Conservation (phyloP, 2,888 invertebrate species). For the Athalia rosae region DNA sequence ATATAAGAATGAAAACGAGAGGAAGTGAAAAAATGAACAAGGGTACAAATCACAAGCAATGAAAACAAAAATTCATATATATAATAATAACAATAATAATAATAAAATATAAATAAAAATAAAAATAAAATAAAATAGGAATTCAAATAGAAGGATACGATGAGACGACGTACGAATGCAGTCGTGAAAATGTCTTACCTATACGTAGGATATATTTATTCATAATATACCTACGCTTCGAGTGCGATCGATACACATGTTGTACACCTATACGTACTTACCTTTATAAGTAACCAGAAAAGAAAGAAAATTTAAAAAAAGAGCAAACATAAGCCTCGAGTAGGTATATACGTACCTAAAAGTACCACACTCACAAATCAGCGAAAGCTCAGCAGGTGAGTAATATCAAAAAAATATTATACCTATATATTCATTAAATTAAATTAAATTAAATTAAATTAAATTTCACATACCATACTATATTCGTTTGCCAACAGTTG, state of each 20-base stretch:
- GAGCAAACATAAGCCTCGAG: constrained; percentile 64
- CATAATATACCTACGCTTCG: not conserved
- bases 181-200: no score
- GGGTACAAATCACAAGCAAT: no score
- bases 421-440: constrained; percentile 63
- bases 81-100: no score
- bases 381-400: constrained; percentile 68
- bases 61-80: no score
- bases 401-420: constrained; percentile 66
- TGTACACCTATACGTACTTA: not conserved
- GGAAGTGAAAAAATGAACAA: no score
- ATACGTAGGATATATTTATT: not conserved
- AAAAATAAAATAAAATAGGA: not conserved
- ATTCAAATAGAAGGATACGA: no score
- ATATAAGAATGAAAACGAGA: no score
- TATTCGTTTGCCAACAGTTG: not conserved
- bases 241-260: not conserved
- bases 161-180: no score
- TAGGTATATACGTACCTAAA: constrained; percentile 55
- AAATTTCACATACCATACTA: not conserved
- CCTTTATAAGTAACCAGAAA: constrained; percentile 41
- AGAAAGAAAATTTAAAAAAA: constrained; percentile 42
- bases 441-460: not conserved
- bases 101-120: not conserved
- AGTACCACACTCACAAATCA: constrained; percentile 52